Evolutionary conservation across 2,888 invertebrate species (phyloP).

Genomic region (Ochlodes sylvanus): DNA sequence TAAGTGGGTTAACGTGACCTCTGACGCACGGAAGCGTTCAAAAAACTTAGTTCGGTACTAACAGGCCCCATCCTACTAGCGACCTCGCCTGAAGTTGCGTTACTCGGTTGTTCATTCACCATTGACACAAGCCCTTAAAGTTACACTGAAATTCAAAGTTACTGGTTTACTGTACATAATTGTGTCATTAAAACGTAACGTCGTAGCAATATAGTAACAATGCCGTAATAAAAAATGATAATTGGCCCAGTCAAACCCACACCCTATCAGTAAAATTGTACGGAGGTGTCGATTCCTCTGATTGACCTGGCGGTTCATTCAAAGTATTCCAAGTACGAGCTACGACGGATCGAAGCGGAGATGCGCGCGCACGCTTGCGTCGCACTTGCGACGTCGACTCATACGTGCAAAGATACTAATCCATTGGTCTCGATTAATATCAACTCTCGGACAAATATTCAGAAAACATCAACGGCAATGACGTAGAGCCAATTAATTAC

Average conservation of each 20-base stretch:
- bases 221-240: neutral
- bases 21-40: too few relatives aligned
- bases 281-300: conserved; percentile 57
- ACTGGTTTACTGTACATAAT: too few relatives aligned
- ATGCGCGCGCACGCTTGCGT: conserved; percentile 72
- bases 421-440: conserved; percentile 33
- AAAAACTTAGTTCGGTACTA: too few relatives aligned
- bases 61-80: too few relatives aligned
- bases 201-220: neutral
- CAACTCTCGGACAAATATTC: conserved; percentile 27
- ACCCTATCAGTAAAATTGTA: conserved; percentile 18
- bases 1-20: too few relatives aligned
- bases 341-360: conserved; percentile 67
- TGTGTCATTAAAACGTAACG: too few relatives aligned
- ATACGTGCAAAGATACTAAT: conserved; percentile 43
- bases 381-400: conserved; percentile 47
- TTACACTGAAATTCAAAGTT: too few relatives aligned
- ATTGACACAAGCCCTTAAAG: too few relatives aligned
- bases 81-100: too few relatives aligned
- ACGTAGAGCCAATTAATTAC: neutral
- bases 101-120: too few relatives aligned
- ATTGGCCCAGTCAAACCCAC: neutral
- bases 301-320: conserved; percentile 74
- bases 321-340: conserved; percentile 69
- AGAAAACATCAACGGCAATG: conserved; percentile 18